Conservation (phyloP, 2,888 invertebrate species). For the Pammene aurita region DNA sequence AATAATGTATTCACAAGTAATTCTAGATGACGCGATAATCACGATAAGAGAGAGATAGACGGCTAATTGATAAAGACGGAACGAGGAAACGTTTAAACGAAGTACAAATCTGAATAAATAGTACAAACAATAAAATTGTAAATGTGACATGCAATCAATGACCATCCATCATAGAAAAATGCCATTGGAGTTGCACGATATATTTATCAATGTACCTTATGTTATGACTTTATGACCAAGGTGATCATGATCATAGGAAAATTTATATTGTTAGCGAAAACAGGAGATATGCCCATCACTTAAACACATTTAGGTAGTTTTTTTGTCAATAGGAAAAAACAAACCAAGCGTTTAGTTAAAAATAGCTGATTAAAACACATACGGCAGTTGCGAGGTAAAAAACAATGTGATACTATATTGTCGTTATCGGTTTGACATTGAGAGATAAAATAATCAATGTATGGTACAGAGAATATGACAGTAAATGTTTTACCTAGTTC, state of each 20-base stretch:
- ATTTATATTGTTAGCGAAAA: slow-evolving; percentile 3
- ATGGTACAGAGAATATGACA: slow-evolving; percentile 3
- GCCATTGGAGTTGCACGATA: slow-evolving; percentile 16
- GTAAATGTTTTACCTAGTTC: neutral
- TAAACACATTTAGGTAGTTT: slow-evolving; percentile 2
- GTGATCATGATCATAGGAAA: slow-evolving; percentile 13
- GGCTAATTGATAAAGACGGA: slow-evolving; percentile 36
- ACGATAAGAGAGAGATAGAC: slow-evolving; percentile 31
- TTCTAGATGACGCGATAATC: slow-evolving; percentile 26
- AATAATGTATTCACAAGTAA: slow-evolving; percentile 23
- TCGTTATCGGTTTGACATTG: slow-evolving; percentile 39
- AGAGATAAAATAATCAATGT: slow-evolving; percentile 41
- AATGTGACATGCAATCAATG: slow-evolving; percentile 29
- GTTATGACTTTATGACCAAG: slow-evolving; percentile 11
- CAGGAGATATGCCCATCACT: slow-evolving; percentile 8
- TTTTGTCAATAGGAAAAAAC: slow-evolving; percentile 31
- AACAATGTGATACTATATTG: slow-evolving; percentile 26
- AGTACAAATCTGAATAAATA: slow-evolving; percentile 26
- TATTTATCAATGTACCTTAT: neutral
- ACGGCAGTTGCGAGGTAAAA: slow-evolving; percentile 23
- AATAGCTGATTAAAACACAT: slow-evolving; percentile 18
- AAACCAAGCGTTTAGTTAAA: slow-evolving; percentile 19
- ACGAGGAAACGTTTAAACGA: slow-evolving; percentile 36
- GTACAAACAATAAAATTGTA: slow-evolving; percentile 21
- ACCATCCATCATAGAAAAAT: slow-evolving; percentile 16